A percentile compares a stretch with the other conserved stretches of the same genome.
Conservation (phyloP, 2,797 vertebrate species). For the Enoplosus armatus region DNA sequence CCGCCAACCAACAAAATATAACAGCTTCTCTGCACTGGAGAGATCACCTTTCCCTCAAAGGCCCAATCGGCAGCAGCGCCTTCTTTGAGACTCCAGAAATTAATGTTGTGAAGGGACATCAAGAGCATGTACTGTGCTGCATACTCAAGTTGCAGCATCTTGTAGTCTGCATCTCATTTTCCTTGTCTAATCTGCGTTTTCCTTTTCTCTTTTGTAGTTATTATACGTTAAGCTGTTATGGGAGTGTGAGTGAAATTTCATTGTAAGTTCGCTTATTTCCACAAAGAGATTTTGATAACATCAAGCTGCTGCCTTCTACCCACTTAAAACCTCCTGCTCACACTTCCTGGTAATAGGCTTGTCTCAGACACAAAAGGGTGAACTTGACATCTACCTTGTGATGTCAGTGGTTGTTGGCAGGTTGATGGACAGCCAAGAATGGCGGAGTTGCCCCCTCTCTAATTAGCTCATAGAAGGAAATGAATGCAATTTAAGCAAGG, state of each 20-base stretch:
- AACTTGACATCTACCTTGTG: constrained; percentile 91
- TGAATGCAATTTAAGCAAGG: constrained; percentile 86
- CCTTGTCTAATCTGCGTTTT: constrained; percentile 26
- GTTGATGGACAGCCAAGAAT: constrained; percentile 91
- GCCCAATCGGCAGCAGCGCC: constrained; percentile 59
- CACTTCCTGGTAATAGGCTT: constrained; percentile 86
- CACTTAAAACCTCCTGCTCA: constrained; percentile 69
- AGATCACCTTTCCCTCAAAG: constrained; percentile 76
- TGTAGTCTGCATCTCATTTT: constrained; percentile 46
- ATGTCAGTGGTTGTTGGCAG: constrained; percentile 87
- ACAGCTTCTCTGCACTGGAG: constrained; percentile 67
- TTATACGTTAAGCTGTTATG: constrained; percentile 42
- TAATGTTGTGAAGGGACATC: constrained; percentile 70
- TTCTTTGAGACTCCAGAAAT: constrained; percentile 67
- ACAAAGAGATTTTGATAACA: constrained; percentile 67
- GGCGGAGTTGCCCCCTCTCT: constrained; percentile 81
- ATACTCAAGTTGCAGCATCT: constrained; percentile 38
- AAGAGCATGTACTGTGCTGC: constrained; percentile 50
- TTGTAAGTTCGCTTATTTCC: constrained; percentile 56
- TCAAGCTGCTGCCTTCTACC: constrained; percentile 65
- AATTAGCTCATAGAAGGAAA: constrained; percentile 92
- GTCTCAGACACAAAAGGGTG: constrained; percentile 88
- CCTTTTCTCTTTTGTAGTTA: constrained; percentile 38
- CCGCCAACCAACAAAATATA: constrained; percentile 75
- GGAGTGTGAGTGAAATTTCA: constrained; percentile 28